A percentile compares a stretch with the other conserved stretches of the same genome.
These are phyloP conservation scores for Acleris sparsana DNA, from an alignment of 2,888 invertebrate species.

Conservation along the genomic window DNA sequence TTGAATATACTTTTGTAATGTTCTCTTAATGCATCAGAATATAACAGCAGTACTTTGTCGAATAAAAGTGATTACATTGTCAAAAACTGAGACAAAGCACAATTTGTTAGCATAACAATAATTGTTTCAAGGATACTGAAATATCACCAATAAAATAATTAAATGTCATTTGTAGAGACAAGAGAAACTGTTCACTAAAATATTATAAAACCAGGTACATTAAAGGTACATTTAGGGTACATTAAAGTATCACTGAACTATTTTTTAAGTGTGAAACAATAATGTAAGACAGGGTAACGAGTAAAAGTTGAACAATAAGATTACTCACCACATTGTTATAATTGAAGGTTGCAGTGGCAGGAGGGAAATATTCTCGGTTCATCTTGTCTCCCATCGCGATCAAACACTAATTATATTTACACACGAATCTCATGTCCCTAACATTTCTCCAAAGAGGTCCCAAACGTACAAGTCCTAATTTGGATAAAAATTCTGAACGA, in stretches of 20 bases:
- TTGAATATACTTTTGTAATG: no score
- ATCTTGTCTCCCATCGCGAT: constrained; percentile 73
- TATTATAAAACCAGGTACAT: background rate
- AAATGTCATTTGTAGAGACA: background rate
- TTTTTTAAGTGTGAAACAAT: background rate
- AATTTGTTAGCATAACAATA: background rate
- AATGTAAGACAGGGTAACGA: background rate
- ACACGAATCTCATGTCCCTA: constrained; percentile 48
- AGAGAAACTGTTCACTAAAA: background rate
- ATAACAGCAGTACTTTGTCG: background rate
- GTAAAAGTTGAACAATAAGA: constrained; percentile 32
- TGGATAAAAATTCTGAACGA: constrained; percentile 47
- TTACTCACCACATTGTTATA: constrained; percentile 79
- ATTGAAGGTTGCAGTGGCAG: constrained; percentile 74
- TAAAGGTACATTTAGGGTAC: no score
- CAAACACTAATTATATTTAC: constrained; percentile 44
- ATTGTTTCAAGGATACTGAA: background rate
- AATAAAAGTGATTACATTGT: background rate
- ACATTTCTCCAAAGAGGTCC: constrained; percentile 42
- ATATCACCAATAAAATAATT: constrained; percentile 4
- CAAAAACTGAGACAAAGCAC: background rate
- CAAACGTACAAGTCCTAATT: constrained; percentile 42
- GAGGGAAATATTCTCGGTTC: constrained; percentile 72
- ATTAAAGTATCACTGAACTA: background rate
- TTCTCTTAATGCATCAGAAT: background rate